Base-by-base conservation (phyloP, 2,797 vertebrate genomes). In the Syngnathus rostellatus region DNA sequence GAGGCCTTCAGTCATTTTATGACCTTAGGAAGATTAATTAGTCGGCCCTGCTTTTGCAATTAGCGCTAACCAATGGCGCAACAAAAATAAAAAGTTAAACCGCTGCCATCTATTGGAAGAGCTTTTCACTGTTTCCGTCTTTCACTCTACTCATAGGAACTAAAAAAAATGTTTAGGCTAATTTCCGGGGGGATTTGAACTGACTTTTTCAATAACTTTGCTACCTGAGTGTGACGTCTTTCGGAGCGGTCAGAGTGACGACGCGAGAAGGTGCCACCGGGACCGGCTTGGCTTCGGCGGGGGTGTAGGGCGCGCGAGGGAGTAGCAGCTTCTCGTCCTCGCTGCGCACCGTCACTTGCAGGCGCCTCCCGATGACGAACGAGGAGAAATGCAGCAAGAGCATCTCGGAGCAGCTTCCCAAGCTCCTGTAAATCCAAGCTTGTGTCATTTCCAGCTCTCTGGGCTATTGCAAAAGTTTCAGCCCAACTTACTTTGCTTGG, bases 371-470 rank as follows among this genome's bases (percentile, higher is more conserved):
- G 0, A 98, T 90, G 81, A 92, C 85, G 83, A 96, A 96, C 46
- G 88, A 84, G 45, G 91, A 85, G 82, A 98, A 99, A 70, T 92
- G 93, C 70, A 99, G 89, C 72, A 98, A 78, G 4, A 98, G 88
- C 17, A 98, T 90, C 71, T 99, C 97, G 43, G 85, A 78, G 74
- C 92, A 93, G 63, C 83, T 85, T 39, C 96, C 96, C 41, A 91
- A 81, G 67, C 84, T 92, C 86, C 97, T 98, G 62, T 62, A 17
- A 1, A 43, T 8, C 8, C 25, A 21, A 45, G 51, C 21, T 31
- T 31, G 31, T 31, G 31, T 31, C 0, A 31, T 31, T 31, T 31
- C 31, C 31, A 31, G 31, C 31, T 31, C 62, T 16, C 14, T 2
- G 14, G 14, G 19, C 11, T 6, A 21, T 46, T 46, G 9, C 5